Evolutionary conservation across 2,888 invertebrate species (phyloP).

Genomic region (Clunio marinus): DNA sequence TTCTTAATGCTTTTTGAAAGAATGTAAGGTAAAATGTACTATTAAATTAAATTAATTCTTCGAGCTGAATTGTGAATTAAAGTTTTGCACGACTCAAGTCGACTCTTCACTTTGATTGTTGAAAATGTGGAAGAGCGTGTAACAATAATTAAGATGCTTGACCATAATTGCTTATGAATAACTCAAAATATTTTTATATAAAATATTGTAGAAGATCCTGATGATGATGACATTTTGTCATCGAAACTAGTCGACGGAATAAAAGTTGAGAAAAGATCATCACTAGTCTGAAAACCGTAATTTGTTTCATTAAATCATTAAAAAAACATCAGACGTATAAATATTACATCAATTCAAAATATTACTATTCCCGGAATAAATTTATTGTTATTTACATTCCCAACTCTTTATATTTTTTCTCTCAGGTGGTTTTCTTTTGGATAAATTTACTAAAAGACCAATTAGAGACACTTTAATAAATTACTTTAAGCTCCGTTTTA

Average conservation of each 20-base stretch:
- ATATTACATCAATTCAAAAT: no score
- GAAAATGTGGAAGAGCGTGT: background rate
- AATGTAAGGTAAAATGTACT: no score
- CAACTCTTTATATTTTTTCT: no score
- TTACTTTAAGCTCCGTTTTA: constrained; percentile 20
- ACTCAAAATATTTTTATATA: background rate
- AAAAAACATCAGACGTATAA: no score
- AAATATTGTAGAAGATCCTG: no score
- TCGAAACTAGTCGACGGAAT: no score
- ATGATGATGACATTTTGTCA: no score
- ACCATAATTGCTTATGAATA: constrained; percentile 38
- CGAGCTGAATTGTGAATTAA: constrained; percentile 36
- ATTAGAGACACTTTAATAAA: constrained; percentile 39
- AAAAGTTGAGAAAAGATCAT: no score
- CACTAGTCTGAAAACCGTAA: no score
- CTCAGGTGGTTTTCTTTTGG: background rate
- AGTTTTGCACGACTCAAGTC: background rate
- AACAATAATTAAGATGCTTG: constrained; percentile 37
- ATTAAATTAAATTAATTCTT: background rate
- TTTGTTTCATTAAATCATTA: no score
- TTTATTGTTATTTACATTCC: constrained; percentile 38
- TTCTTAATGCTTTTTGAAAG: constrained; percentile 30
- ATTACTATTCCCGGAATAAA: background rate
- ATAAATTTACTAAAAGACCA: constrained; percentile 35
- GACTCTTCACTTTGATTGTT: background rate